Evolutionary conservation across 2,888 invertebrate genomes (phyloP).

Genomic region (Abrostola tripartita): DNA sequence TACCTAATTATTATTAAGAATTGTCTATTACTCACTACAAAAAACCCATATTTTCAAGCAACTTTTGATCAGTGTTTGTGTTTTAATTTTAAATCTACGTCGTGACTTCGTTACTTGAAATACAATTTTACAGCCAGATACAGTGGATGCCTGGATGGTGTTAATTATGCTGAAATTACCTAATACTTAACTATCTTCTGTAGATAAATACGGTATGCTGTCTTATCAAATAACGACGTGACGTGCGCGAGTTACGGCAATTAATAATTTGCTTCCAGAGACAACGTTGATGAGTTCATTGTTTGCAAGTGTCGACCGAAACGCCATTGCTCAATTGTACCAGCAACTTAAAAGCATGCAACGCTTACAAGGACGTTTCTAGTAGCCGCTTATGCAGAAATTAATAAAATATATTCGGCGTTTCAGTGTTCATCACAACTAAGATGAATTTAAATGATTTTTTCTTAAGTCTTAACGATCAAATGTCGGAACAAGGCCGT

Average conservation of each 20-base stretch:
- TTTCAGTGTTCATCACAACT: conserved; percentile 10
- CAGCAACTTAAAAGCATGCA: conserved; percentile 64
- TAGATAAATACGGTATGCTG: conserved; percentile 47
- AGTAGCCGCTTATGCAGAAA: conserved; percentile 59
- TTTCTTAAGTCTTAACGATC: background rate
- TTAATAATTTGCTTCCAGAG: conserved; percentile 78
- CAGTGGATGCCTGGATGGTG: background rate
- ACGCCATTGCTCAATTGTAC: conserved; percentile 76
- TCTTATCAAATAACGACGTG: conserved; percentile 64
- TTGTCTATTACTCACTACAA: conserved; percentile 25
- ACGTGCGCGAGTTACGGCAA: conserved; percentile 68
- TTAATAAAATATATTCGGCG: conserved; percentile 15
- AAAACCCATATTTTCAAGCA: background rate
- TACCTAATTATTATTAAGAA: conserved; percentile 5
- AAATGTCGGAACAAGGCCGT: conserved; percentile 59
- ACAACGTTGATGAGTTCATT: conserved; percentile 81
- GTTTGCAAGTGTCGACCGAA: conserved; percentile 81
- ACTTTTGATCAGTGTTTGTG: background rate
- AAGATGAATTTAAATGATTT: conserved; percentile 2
- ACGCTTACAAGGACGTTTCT: conserved; percentile 71
- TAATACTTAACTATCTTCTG: conserved; percentile 48
- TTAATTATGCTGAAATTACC: conserved; percentile 26
- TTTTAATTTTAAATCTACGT: background rate
- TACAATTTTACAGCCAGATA: background rate
- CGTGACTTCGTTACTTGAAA: background rate